These are phyloP conservation scores for Chauna torquata DNA, from an alignment of 2,113 vertebrate genomes.

Conservation along the genomic window DNA sequence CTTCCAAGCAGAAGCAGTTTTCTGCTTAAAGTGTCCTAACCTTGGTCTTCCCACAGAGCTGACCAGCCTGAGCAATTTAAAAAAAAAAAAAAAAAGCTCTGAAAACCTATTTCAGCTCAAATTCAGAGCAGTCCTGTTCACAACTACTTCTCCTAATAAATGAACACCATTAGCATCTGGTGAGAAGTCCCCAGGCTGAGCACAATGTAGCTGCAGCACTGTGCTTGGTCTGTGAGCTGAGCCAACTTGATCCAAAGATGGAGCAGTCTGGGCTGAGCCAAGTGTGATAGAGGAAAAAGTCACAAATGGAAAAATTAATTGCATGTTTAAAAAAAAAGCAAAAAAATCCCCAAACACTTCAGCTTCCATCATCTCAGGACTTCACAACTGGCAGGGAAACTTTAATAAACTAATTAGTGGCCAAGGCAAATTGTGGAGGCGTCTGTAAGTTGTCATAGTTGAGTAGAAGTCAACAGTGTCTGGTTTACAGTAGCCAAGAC, in stretches of 20 bases:
- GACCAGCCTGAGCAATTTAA: background rate
- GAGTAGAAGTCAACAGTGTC: background rate
- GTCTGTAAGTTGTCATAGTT: background rate
- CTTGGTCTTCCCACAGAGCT: background rate
- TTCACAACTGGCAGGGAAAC: slow-evolving; percentile 16
- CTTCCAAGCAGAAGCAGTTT: background rate
- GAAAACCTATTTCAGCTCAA: background rate
- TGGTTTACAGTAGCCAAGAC: background rate
- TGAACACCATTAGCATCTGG: slow-evolving; percentile 1
- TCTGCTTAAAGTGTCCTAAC: background rate
- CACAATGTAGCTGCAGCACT: background rate
- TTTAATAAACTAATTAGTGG: slow-evolving; percentile 39
- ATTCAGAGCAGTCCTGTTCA: slow-evolving; percentile 19
- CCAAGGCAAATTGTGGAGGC: background rate
- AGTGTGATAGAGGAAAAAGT: background rate
- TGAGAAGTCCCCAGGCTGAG: background rate
- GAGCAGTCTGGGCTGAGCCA: background rate
- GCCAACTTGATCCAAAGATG: background rate
- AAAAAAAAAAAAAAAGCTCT: background rate
- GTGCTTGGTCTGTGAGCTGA: background rate
- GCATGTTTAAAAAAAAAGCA: background rate
- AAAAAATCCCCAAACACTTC: background rate
- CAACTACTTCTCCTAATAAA: background rate
- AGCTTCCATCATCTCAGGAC: slow-evolving; percentile 19
- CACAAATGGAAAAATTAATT: slow-evolving; percentile 55